phyloP scores from a whole-genome alignment of 2,888 invertebrate genomes.

The Trissoscelio sp. region DNA sequence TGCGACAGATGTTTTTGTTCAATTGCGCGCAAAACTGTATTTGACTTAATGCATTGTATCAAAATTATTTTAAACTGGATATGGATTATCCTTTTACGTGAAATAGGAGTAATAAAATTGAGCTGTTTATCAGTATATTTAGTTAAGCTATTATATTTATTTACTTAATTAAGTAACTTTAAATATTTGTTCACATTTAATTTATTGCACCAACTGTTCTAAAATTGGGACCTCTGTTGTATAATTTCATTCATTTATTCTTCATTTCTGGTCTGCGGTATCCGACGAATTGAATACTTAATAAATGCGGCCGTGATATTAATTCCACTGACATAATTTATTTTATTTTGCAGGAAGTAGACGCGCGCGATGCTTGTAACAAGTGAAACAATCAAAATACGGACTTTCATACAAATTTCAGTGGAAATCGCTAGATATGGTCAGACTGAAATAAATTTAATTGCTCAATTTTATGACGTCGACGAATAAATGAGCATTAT shows the following conservation, averaged over 20 bases:
- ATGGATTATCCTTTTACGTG: slow-evolving; percentile 5
- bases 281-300: slow-evolving; percentile 10
- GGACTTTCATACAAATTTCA: slow-evolving; percentile 5
- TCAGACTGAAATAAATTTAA: slow-evolving; percentile 41
- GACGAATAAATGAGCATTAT: background rate
- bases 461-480: slow-evolving; percentile 4
- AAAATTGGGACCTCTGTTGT: background rate
- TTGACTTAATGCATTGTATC: slow-evolving; percentile 1
- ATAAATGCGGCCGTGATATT: slow-evolving; percentile 8
- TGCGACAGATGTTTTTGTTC: slow-evolving; percentile 36
- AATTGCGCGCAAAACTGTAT: slow-evolving; percentile 1
- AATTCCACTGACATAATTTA: slow-evolving; percentile 5
- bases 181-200: too few relatives aligned
- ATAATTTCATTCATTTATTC: slow-evolving; percentile 19
- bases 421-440: slow-evolving; percentile 16
- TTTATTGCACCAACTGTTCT: background rate
- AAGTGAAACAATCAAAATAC: background rate
- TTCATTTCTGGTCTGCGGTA: background rate
- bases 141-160: slow-evolving; percentile 10
- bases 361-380: background rate
- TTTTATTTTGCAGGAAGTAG: background rate
- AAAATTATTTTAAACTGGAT: slow-evolving; percentile 13
- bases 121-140: background rate
- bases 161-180: slow-evolving; percentile 14
- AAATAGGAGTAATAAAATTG: slow-evolving; percentile 15